phyloP scores from a whole-genome alignment of 2,113 vertebrate genomes.

The Fregata magnificens region DNA sequence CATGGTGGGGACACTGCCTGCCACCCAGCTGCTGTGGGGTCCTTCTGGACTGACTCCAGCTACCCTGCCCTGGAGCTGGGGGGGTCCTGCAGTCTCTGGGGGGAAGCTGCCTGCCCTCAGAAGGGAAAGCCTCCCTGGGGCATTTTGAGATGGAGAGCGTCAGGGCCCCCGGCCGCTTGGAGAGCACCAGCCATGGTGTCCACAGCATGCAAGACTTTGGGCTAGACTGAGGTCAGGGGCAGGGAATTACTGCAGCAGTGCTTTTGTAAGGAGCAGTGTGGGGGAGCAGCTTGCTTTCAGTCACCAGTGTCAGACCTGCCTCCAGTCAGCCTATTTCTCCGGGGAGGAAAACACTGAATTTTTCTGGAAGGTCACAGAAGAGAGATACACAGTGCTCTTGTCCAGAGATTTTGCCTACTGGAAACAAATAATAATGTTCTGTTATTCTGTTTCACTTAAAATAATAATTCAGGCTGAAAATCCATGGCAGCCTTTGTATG shows the following conservation, averaged over 20 bases:
- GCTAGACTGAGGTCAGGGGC: background rate
- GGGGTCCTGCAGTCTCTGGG: background rate
- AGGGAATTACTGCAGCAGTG: background rate
- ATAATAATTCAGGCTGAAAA: background rate
- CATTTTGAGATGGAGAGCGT: fast-evolving
- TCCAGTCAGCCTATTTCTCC: background rate
- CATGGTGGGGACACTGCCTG: background rate
- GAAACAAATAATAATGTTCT: background rate
- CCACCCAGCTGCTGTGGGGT: background rate
- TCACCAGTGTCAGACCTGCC: fast-evolving
- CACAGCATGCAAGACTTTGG: fast-evolving
- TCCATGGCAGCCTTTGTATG: background rate
- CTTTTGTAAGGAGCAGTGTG: background rate
- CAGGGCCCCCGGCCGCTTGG: background rate
- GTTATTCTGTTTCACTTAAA: background rate
- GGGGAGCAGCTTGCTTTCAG: background rate
- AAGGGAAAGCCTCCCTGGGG: background rate
- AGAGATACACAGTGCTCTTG: background rate
- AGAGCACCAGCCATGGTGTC: background rate
- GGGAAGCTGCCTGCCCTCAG: background rate
- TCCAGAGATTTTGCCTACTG: background rate
- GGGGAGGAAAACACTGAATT: background rate
- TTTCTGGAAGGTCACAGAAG: background rate
- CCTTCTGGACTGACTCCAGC: background rate
- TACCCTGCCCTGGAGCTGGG: background rate